These are phyloP conservation scores for Rhinogobius similis DNA, from an alignment of 2,113 vertebrate genomes.

Conservation along the genomic window DNA sequence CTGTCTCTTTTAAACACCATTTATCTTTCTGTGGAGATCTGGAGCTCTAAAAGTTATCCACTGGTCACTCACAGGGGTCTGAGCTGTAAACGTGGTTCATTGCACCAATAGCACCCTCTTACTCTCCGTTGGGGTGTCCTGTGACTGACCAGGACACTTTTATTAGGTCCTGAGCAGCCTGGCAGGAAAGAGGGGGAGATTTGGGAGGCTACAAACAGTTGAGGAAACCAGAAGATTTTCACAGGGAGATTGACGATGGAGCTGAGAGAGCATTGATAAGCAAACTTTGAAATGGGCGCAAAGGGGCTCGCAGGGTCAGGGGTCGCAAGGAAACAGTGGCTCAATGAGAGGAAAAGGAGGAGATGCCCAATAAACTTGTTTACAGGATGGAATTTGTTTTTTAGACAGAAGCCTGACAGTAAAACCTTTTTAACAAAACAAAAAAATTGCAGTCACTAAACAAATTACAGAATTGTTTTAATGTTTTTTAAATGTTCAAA, in stretches of 20 bases:
- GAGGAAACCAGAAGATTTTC: conserved; percentile 75
- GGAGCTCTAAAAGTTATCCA: conserved; percentile 39
- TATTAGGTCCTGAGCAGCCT: conserved; percentile 66
- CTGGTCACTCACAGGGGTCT: conserved; percentile 45
- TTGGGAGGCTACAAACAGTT: conserved; percentile 62
- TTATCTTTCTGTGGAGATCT: conserved; percentile 54
- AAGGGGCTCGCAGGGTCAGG: conserved; percentile 40
- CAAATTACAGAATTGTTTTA: no score
- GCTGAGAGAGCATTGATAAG: conserved; percentile 75
- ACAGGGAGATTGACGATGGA: conserved; percentile 68
- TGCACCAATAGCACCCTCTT: conserved; percentile 16
- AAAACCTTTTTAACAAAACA: neutral
- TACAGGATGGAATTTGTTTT: conserved; percentile 33
- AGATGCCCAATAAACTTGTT: conserved; percentile 57
- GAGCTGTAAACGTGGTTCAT: conserved; percentile 34
- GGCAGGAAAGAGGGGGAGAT: conserved; percentile 70
- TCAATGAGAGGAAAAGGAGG: conserved; percentile 69
- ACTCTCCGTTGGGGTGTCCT: conserved; percentile 57
- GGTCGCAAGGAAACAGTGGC: conserved; percentile 58
- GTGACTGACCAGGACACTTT: conserved; percentile 75
- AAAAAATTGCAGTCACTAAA: neutral
- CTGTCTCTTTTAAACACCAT: conserved; percentile 74
- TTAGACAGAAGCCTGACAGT: neutral
- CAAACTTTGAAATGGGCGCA: conserved; percentile 56
- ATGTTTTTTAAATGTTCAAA: no score